phyloP scores from a whole-genome alignment of 2,888 invertebrate species.

The Eupithecia insigniata region DNA sequence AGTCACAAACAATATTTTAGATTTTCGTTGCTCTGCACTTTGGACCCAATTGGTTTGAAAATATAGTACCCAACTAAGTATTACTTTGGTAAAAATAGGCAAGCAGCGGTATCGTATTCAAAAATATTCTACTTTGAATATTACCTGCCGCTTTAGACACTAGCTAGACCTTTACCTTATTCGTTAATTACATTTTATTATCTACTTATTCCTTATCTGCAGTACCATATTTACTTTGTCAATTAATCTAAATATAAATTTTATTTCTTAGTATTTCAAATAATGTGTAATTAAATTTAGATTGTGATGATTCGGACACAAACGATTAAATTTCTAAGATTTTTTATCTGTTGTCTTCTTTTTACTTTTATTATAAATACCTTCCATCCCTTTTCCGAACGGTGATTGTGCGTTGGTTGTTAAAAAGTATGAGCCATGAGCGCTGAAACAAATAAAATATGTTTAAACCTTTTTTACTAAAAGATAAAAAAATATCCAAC shows the following conservation, averaged over 20 bases:
- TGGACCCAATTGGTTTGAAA: slow-evolving; percentile 11
- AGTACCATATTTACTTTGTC: slow-evolving; percentile 2
- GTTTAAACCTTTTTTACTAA: background rate
- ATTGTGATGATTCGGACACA: background rate
- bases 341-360: slow-evolving; percentile 53
- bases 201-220: background rate
- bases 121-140: background rate
- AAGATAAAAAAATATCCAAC: background rate
- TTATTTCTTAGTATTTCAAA: background rate
- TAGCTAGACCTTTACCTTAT: background rate
- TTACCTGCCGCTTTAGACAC: background rate
- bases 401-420: slow-evolving; percentile 74
- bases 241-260: background rate
- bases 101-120: background rate
- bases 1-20: background rate
- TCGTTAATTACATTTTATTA: background rate
- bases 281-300: background rate
- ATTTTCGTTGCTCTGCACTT: background rate
- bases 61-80: background rate
- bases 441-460: slow-evolving; percentile 62
- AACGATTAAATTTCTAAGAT: slow-evolving; percentile 32
- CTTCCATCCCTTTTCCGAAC: slow-evolving; percentile 78
- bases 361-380: slow-evolving; percentile 68
- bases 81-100: slow-evolving; percentile 9
- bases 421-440: slow-evolving; percentile 75